These are phyloP conservation scores for Holacanthella duospinosa DNA, from an alignment of 2,888 invertebrate genomes.

Conservation along the genomic window DNA sequence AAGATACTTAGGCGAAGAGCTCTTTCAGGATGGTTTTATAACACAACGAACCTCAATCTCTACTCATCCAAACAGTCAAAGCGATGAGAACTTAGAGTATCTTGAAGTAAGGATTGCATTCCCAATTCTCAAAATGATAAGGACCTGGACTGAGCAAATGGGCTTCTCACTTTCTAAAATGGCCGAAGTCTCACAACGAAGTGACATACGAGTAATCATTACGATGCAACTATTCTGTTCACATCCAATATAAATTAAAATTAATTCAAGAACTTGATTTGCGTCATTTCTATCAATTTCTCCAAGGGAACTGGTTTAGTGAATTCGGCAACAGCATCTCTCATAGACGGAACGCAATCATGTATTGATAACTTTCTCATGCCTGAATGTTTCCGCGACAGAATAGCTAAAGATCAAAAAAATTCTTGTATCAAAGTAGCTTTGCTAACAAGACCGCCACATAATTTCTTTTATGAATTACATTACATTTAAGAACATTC, in stretches of 20 bases:
- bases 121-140: conserved; percentile 45
- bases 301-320: conserved; percentile 62
- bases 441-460: too few relatives aligned
- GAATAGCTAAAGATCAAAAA: conserved; percentile 69
- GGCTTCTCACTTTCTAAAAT: conserved; percentile 45
- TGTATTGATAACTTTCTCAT: conserved; percentile 55
- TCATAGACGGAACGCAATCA: conserved; percentile 48
- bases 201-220: not conserved
- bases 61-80: conserved; percentile 43
- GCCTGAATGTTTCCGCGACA: conserved; percentile 54
- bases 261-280: conserved; percentile 46
- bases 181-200: conserved; percentile 29
- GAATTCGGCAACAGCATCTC: conserved; percentile 51
- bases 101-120: conserved; percentile 43
- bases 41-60: conserved; percentile 42
- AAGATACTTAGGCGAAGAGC: conserved; percentile 37
- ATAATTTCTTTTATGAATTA: too few relatives aligned
- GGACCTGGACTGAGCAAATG: conserved; percentile 48
- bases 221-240: conserved; percentile 39
- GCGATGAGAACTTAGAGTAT: conserved; percentile 43
- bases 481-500: too few relatives aligned
- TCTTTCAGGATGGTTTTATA: conserved; percentile 42
- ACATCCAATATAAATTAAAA: conserved; percentile 64
- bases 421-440: too few relatives aligned
- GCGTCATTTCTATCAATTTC: conserved; percentile 83